Evolutionary conservation across 2,113 vertebrate genomes (phyloP).

Genomic region (Meles meles): DNA sequence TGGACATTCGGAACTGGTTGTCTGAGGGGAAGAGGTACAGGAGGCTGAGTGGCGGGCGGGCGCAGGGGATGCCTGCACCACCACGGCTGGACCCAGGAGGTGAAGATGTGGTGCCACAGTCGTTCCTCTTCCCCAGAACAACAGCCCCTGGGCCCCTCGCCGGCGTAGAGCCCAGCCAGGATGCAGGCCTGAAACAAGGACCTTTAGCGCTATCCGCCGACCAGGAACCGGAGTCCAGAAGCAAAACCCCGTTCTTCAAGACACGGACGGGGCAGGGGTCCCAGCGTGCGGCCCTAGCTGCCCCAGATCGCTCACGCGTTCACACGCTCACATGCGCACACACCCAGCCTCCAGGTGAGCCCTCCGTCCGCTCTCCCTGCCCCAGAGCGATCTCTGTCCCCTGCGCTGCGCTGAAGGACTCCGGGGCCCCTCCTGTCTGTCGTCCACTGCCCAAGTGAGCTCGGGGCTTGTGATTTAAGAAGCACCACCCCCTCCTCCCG

Average conservation of each 20-base stretch:
- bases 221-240: not conserved
- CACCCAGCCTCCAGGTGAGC: not conserved
- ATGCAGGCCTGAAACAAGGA: not conserved
- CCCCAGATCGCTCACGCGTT: not conserved
- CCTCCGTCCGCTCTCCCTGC: not conserved
- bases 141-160: not conserved
- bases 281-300: not conserved
- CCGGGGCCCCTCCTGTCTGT: slow-evolving; percentile 4
- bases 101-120: not conserved
- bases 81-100: not conserved
- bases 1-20: slow-evolving; percentile 89
- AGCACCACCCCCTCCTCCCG: not conserved
- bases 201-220: not conserved
- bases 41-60: not conserved
- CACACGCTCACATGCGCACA: fast-evolving
- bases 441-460: slow-evolving; percentile 8
- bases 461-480: slow-evolving; percentile 38
- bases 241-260: not conserved
- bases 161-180: not conserved
- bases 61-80: not conserved
- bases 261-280: not conserved
- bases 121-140: not conserved
- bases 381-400: slow-evolving; percentile 46
- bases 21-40: slow-evolving; percentile 70
- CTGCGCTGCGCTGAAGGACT: slow-evolving; percentile 21